A percentile compares a stretch with the other conserved stretches of the same genome.
These are phyloP conservation scores for Drosophila mayri DNA, from an alignment of 1,140 invertebrate species.

Conservation along the genomic window DNA sequence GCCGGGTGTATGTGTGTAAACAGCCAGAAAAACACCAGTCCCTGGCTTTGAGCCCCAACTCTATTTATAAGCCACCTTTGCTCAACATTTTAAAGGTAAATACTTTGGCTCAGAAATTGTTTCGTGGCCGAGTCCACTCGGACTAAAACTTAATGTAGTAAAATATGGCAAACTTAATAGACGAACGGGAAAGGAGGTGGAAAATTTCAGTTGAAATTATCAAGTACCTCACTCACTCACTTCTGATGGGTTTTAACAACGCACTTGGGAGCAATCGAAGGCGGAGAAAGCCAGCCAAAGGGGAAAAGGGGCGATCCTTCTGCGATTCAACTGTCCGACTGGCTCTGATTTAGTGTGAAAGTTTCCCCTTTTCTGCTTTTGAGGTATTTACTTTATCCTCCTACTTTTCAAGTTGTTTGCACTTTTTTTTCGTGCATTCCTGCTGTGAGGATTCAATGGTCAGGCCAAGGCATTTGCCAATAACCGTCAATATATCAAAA, in stretches of 20 bases:
- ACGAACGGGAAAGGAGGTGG: not conserved
- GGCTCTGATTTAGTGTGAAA: constrained; percentile 80
- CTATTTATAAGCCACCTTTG: constrained; percentile 29
- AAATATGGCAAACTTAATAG: constrained; percentile 73
- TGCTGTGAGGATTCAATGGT: constrained; percentile 48
- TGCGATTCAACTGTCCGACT: constrained; percentile 58
- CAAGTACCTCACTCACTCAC: constrained; percentile 68
- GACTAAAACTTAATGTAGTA: constrained; percentile 70
- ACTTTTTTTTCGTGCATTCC: constrained; percentile 13
- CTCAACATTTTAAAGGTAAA: constrained; percentile 61
- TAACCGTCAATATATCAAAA: constrained; percentile 80
- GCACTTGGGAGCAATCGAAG: constrained; percentile 77
- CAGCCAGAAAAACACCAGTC: constrained; percentile 51
- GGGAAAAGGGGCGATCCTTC: constrained; percentile 49
- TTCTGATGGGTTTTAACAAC: constrained; percentile 72
- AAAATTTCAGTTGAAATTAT: constrained; percentile 45
- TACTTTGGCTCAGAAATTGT: constrained; percentile 41
- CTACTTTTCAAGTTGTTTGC: constrained; percentile 15
- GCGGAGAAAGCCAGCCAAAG: constrained; percentile 7
- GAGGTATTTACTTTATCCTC: constrained; percentile 55
- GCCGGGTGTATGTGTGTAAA: constrained; percentile 40
- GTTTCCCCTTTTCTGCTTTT: constrained; percentile 48
- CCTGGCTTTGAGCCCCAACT: constrained; percentile 38
- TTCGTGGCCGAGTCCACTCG: constrained; percentile 40
- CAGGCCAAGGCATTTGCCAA: constrained; percentile 64